These are phyloP conservation scores for Spodoptera littoralis DNA, from an alignment of 2,888 invertebrate genomes.

Conservation along the genomic window DNA sequence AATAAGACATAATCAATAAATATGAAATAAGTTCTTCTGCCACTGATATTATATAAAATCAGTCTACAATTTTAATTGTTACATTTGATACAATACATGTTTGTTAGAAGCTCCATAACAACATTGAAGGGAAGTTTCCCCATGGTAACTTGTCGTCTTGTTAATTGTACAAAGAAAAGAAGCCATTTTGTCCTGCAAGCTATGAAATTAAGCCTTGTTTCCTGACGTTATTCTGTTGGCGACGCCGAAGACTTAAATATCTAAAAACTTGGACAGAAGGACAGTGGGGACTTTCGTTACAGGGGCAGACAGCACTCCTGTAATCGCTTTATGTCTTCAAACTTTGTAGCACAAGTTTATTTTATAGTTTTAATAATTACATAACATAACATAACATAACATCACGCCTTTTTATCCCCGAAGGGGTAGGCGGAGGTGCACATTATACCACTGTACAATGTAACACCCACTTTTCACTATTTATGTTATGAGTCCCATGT, in stretches of 20 bases:
- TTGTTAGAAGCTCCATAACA: not conserved
- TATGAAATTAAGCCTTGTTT: conserved; percentile 44
- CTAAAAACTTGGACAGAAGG: conserved; percentile 37
- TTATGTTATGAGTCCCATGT: too few species aligned
- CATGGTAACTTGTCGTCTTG: conserved; percentile 27
- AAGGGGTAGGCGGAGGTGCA: too few species aligned
- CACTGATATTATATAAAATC: too few species aligned
- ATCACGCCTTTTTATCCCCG: too few species aligned
- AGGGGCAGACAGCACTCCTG: conserved; percentile 10
- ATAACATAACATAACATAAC: too few species aligned
- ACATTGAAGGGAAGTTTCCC: conserved; percentile 4
- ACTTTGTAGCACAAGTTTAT: conserved; percentile 24
- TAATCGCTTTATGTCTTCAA: conserved; percentile 26
- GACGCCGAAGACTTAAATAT: conserved; percentile 30
- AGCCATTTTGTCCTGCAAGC: conserved; percentile 42
- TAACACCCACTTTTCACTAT: too few species aligned
- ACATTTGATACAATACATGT: too few species aligned
- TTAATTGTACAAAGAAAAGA: conserved; percentile 32
- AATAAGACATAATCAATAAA: too few species aligned
- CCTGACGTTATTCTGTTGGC: conserved; percentile 35
- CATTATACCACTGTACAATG: too few species aligned
- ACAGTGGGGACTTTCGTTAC: conserved; percentile 19
- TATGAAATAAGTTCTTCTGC: too few species aligned
- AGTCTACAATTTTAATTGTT: too few species aligned
- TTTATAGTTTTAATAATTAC: conserved; percentile 13